Conservation (phyloP, 2,888 invertebrate genomes). For the Metopia argyrocephala region DNA sequence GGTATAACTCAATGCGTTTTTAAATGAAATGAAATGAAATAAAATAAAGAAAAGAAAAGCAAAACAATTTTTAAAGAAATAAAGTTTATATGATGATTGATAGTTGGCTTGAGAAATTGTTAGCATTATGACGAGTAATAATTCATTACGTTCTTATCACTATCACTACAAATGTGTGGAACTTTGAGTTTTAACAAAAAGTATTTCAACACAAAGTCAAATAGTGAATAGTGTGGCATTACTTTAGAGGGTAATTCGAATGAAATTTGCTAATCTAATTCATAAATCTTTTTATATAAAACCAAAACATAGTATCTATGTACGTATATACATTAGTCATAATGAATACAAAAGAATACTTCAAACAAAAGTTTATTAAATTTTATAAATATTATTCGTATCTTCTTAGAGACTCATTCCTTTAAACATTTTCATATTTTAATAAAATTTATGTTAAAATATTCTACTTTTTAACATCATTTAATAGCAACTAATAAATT, state of each 20-base stretch:
- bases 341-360: no score
- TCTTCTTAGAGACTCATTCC: no score
- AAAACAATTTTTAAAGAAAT: not conserved
- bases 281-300: not conserved
- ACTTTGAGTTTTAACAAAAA: constrained; percentile 66
- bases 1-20: not conserved
- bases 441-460: no score
- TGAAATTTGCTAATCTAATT: not conserved
- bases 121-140: constrained; percentile 23
- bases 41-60: not conserved
- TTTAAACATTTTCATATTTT: no score
- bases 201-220: not conserved
- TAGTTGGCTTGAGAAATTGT: constrained; percentile 29
- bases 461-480: not conserved
- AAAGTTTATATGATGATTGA: constrained; percentile 39
- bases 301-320: not conserved
- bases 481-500: not conserved
- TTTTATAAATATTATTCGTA: no score
- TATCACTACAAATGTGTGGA: constrained; percentile 49
- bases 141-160: constrained; percentile 14
- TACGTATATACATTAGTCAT: not conserved
- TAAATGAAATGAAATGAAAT: not conserved
- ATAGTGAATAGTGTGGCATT: not conserved
- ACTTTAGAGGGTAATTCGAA: no score
- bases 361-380: no score